Evolutionary conservation across 2,888 invertebrate species (phyloP), one percentile per base, ranked within the genome.

Genomic region (Coremacera marginata): DNA sequence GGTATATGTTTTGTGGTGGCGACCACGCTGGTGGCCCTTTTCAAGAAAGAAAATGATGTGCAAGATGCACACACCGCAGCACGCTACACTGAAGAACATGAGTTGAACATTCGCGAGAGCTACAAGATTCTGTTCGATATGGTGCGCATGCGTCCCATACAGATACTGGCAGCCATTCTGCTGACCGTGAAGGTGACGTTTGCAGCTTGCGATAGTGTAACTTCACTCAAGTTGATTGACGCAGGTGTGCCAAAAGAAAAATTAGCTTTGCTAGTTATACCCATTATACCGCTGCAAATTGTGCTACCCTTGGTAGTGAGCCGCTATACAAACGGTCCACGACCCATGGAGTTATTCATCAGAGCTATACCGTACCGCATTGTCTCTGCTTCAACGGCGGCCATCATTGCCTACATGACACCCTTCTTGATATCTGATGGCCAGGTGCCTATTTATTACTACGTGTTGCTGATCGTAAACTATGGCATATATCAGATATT

Each of bases 161-260:
- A 94, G 84, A 93, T 92, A 0, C 92, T 97, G 82, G 93, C 95
- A 8, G 84, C 94, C 0, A 94, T 98, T 78, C 90, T 98, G 62
- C 92, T 99, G 74, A 99, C 98, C 7, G 94, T 95, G 62, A 98
- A 98, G 92, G 97, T 97, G 84, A 89, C 97, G 3, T 99, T 99
- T 90, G 95, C 98, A 55, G 98, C 98, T 0, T 95, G 96, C 79
- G 99, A 99, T 90, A 95, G 96, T 27, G 96, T 99, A 0, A 96
- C 98, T 25, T 95, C 96, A 2, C 91, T 99, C 79, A 99, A 99
- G 90, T 90, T 99, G 70, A 95, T 99, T 0, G 99, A 98, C 89
- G 95, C 95, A 34, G 99, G 99, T 16, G 95, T 99, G 70, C 97
- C 98, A 0, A 96, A 97, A 86, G 99, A 99, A 88, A 95, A 95